These are phyloP conservation scores for Distichodus sexfasciatus DNA, from an alignment of 2,797 vertebrate genomes.

Conservation along the genomic window DNA sequence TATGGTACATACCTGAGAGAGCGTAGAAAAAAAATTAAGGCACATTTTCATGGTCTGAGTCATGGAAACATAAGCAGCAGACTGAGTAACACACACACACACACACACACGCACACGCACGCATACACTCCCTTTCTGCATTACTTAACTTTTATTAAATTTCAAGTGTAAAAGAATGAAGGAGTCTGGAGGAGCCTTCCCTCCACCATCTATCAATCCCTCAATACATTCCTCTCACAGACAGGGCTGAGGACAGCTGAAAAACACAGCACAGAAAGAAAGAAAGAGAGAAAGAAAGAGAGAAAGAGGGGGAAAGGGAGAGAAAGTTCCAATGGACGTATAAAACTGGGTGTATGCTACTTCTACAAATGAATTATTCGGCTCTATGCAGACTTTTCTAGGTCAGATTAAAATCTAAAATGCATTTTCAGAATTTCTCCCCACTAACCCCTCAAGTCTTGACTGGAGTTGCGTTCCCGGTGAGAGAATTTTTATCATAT, in stretches of 20 bases:
- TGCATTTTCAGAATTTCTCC: slow-evolving; percentile 33
- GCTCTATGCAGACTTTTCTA: slow-evolving; percentile 63
- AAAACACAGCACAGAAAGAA: slow-evolving; percentile 52
- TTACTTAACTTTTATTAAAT: slow-evolving; percentile 69
- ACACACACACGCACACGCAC: slow-evolving; percentile 7
- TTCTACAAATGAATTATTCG: slow-evolving; percentile 62
- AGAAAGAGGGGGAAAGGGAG: slow-evolving; percentile 24
- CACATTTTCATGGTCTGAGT: slow-evolving; percentile 61
- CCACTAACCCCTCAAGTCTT: background rate
- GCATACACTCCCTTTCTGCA: slow-evolving; percentile 37
- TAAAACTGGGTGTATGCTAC: slow-evolving; percentile 67
- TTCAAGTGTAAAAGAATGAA: slow-evolving; percentile 54
- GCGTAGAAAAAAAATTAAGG: slow-evolving; percentile 55
- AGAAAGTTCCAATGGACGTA: slow-evolving; percentile 44
- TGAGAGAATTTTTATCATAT: slow-evolving; percentile 4
- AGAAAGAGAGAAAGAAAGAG: slow-evolving; percentile 56
- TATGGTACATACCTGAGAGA: slow-evolving; percentile 37
- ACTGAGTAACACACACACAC: background rate
- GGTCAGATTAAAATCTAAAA: slow-evolving; percentile 54
- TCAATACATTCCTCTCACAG: slow-evolving; percentile 45
- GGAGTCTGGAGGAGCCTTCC: slow-evolving; percentile 47
- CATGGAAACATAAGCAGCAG: slow-evolving; percentile 60
- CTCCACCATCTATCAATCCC: slow-evolving; percentile 7
- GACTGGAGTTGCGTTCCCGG: background rate
- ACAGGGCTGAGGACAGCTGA: background rate